Percentiles rank a stretch among this genome's conserved stretches.
Evolutionary conservation across 2,888 invertebrate genomes (phyloP).

Genomic region (Daptonema setosum): DNA sequence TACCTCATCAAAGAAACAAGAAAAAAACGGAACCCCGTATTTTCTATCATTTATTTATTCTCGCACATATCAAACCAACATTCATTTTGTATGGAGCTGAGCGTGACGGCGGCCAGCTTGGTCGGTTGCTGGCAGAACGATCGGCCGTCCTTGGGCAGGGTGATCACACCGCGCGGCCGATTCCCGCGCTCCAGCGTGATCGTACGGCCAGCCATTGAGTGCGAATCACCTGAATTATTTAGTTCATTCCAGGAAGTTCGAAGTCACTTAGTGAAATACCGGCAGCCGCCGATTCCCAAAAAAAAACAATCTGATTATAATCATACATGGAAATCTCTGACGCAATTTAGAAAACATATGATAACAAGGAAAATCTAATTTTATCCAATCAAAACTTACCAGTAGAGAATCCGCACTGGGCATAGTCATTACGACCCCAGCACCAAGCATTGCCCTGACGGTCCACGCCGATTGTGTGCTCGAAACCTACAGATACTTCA

Average conservation of each 20-base stretch:
- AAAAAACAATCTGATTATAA: background rate
- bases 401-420: slow-evolving; percentile 35
- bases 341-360: background rate
- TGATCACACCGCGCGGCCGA: slow-evolving; percentile 1
- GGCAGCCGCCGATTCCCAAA: background rate
- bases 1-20: no score
- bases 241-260: no score
- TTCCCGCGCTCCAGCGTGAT: slow-evolving; percentile 3
- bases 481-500: slow-evolving; percentile 41
- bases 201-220: background rate
- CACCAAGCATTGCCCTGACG: slow-evolving; percentile 44
- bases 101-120: background rate
- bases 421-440: slow-evolving; percentile 50
- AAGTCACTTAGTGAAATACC: no score
- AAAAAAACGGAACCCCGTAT: no score
- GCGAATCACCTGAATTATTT: background rate
- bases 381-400: no score
- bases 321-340: no score
- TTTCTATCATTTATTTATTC: no score
- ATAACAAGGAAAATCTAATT: background rate
- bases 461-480: slow-evolving; percentile 49
- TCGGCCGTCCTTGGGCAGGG: slow-evolving; percentile 4
- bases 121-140: slow-evolving; percentile 1
- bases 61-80: no score
- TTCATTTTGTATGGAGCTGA: background rate